Evolutionary conservation across 2,797 vertebrate species (phyloP), one percentile per base, ranked within the genome.

Genomic region (Jordanella pulchra): DNA sequence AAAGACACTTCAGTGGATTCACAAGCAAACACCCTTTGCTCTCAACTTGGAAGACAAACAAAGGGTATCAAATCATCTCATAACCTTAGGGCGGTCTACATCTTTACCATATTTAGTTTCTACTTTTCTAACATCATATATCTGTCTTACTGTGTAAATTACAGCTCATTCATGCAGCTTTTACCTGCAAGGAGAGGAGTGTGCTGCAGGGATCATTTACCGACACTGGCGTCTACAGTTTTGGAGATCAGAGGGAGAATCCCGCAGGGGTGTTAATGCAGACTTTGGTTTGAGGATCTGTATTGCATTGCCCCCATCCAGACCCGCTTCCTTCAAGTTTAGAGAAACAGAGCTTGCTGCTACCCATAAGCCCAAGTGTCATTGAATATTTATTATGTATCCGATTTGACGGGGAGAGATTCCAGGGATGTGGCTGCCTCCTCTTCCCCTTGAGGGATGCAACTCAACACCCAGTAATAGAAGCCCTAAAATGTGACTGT

Each of bases 341-440:
- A 90, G 80, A 81, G 89, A 93, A 94, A 91, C 84, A 56, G 89
- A 94, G 86, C 84, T 87, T 72, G 83, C 84, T 89, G 89, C 92
- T 91, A 84, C 92, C 93, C 91, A 94, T 87, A 90, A 93, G 91
- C 93, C 93, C 85, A 80, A 76, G 82, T 82, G 89, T 91, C 93
- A 93, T 93, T 94, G 93, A 94, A 94, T 94, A 94, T 94, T 94
- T 93, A 93, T 93, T 89, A 94, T 86, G 90, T 92, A 90, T 90
- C 88, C 92, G 89, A 93, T 93, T 93, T 93, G 87, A 91, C 88
- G 80, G 86, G 80, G 89, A 89, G 91, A 84, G 89, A 89, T 93
- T 93, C 87, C 91, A 85, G 89, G 86, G 90, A 89, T 84, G 86
- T 85, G 83, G 82, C 78, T 73, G 79, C 67, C 68, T 71, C 86